Evolutionary conservation across 2,113 vertebrate species (phyloP), one percentile per base, ranked within the genome.

Genomic region (Cyphomyrus plagiostoma): DNA sequence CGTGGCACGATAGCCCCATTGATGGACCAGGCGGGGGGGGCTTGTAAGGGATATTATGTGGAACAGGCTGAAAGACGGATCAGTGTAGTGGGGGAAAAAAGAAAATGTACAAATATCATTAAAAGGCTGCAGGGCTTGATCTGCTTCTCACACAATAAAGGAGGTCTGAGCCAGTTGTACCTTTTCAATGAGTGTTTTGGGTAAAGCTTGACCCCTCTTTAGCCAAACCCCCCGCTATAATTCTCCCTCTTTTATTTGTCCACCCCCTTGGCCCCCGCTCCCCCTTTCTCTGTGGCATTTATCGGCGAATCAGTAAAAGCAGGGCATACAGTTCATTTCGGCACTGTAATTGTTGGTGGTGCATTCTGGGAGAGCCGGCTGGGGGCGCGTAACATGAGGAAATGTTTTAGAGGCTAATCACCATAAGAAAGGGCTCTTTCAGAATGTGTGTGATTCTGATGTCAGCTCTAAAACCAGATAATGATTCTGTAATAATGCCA

Each of bases 381-480:
- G 93, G 95, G 70, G 89, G 93, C 94, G 95, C 96, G 95, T 96
- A 96, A 96, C 96, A 97, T 95, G 96, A 97, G 96, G 96, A 97
- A 97, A 96, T 96, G 96, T 97, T 97, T 96, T 95, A 95, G 96
- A 96, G 96, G 94, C 95, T 97, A 97, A 98, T 97, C 97, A 97
- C 91, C 96, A 97, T 96, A 96, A 97, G 97, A 97, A 98, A 97
- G 96, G 94, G 94, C 95, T 94, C 96, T 97, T 98, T 97, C 96
- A 97, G 95, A 95, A 96, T 92, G 95, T 94, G 93, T 96, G 96
- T 95, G 96, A 97, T 97, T 96, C 95, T 96, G 95, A 97, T 97
- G 95, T 97, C 96, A 97, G 96, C 96, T 96, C 96, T 97, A 95
- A 96, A 97, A 96, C 95, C 96, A 97, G 96, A 98, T 97, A 97